Percentiles rank a stretch among this genome's conserved stretches.
These are phyloP conservation scores for Leptinotarsa defecta DNA, from an alignment of 1,140 invertebrate genomes.

Conservation along the genomic window DNA sequence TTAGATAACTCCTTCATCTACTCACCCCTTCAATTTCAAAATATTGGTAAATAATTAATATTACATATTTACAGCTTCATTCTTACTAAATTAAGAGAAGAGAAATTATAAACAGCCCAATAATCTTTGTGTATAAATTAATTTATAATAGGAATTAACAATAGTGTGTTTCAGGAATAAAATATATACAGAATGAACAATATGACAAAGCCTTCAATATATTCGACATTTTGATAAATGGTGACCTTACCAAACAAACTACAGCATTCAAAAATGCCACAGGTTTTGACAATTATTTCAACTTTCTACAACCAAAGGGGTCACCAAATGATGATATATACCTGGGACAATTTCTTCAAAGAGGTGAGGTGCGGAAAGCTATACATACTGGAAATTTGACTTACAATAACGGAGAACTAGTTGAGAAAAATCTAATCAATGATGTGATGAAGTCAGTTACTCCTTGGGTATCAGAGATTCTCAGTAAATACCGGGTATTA, in stretches of 20 bases:
- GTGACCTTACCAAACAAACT: conserved; percentile 60
- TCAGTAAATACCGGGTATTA: conserved; percentile 67
- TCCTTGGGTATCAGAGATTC: conserved; percentile 72
- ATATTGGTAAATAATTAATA: too few species aligned
- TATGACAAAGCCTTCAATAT: conserved; percentile 67
- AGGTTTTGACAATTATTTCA: conserved; percentile 70
- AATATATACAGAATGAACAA: conserved; percentile 65
- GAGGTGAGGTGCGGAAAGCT: conserved; percentile 60
- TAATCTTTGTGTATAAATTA: too few species aligned
- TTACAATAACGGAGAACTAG: conserved; percentile 58
- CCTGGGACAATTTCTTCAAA: conserved; percentile 64
- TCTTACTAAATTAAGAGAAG: too few species aligned
- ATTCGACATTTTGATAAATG: conserved; percentile 71
- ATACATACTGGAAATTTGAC: conserved; percentile 59
- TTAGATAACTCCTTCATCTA: too few species aligned
- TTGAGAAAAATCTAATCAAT: conserved; percentile 68
- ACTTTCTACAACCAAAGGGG: conserved; percentile 65
- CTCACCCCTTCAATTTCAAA: too few species aligned
- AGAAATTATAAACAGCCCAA: too few species aligned
- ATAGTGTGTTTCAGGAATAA: conserved; percentile 47
- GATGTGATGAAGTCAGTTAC: conserved; percentile 85
- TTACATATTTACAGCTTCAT: too few species aligned
- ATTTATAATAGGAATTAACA: too few species aligned
- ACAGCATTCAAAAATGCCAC: conserved; percentile 71
- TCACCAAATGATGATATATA: conserved; percentile 42